Conservation (phyloP, 2,888 invertebrate genomes). For the Chrysomela aeneicollis region DNA sequence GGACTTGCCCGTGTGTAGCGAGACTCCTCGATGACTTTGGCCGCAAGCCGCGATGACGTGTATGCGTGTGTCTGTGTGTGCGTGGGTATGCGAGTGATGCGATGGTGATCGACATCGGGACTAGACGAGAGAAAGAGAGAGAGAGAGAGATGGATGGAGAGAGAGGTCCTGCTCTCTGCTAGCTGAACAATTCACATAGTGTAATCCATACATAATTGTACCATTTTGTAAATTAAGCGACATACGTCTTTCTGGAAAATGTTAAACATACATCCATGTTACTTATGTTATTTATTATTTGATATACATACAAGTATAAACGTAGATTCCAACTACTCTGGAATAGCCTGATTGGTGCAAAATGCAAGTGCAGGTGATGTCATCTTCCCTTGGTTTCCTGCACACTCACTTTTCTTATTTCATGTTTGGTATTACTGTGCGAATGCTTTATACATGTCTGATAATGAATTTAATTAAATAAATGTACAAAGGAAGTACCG, state of each 20-base stretch:
- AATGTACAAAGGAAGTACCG: slow-evolving; percentile 66
- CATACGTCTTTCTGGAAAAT: slow-evolving; percentile 62
- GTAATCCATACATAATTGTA: slow-evolving; percentile 60
- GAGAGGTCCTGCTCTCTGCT: slow-evolving; percentile 55
- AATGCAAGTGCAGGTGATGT: slow-evolving; percentile 35
- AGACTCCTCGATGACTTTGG: slow-evolving; percentile 48
- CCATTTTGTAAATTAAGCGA: slow-evolving; percentile 63
- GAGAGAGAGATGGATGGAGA: slow-evolving; percentile 22
- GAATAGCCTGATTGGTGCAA: slow-evolving; percentile 54
- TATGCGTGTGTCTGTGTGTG: slow-evolving; percentile 45
- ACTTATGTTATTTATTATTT: slow-evolving; percentile 59
- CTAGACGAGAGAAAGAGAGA: slow-evolving; percentile 26
- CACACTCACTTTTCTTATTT: slow-evolving; percentile 60
- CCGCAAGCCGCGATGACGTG: slow-evolving; percentile 47
- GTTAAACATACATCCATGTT: slow-evolving; percentile 63
- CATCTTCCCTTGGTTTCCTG: slow-evolving; percentile 50
- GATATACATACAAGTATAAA: slow-evolving; percentile 38
- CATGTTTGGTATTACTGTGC: slow-evolving; percentile 65
- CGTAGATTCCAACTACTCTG: slow-evolving; percentile 48
- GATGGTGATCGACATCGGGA: slow-evolving; percentile 45
- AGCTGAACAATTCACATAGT: slow-evolving; percentile 59
- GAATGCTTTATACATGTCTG: slow-evolving; percentile 67
- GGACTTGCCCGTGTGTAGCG: slow-evolving; percentile 55
- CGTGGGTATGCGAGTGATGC: slow-evolving; percentile 42
- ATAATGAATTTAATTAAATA: slow-evolving; percentile 64